Evolutionary conservation across 2,797 vertebrate species (phyloP), one percentile per base, ranked within the genome.

Genomic region (Sebastes steindachneri): DNA sequence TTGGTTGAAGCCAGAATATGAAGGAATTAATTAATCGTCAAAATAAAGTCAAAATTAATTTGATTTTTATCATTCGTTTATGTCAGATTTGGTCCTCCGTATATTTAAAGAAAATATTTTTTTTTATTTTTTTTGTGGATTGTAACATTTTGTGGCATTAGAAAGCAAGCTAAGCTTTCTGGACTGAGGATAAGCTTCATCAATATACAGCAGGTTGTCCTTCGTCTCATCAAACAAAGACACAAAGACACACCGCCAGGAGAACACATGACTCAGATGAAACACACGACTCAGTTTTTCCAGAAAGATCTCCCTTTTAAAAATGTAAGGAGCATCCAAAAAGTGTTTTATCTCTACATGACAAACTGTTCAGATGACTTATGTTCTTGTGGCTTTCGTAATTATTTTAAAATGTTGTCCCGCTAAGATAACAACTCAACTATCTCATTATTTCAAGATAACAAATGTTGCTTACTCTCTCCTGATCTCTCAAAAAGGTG

Each of bases 241-340:
- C 68, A 79, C 63, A 57, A 48, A 60, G 41, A 81, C 68, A 79
- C 63, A 60, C 67, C 68, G 57, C 71, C 74, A 67, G 71, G 23
- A 53, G 62, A 73, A 73, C 25, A 12, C 21, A 15, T 48, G 11
- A 62, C 23, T 58, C 23, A 55, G 17, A 64, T 21, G 28, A 75
- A 21, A 54, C 11, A 65, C 33, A 25, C 1, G 45, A 58, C 25
- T 21, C 23, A 1, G 4, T 4, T 7, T 9, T 8, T 35, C 59
- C 29, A 12, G 60, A 15, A 63, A n/a, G 11, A 37, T 9, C 48
- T 45, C 29, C 19, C 51, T 29, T 67, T 48, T 53, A 59, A 69
- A 51, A 26, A 7, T 0, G 14, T 37, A 66, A 1, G 7, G 51
- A 72, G 71, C n/a, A 66, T 62, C 58, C 64, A 59, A 26, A 45